A percentile compares a stretch with the other conserved stretches of the same genome.
phyloP scores from a whole-genome alignment of 2,113 vertebrate species.

The Glaucomys volans region DNA sequence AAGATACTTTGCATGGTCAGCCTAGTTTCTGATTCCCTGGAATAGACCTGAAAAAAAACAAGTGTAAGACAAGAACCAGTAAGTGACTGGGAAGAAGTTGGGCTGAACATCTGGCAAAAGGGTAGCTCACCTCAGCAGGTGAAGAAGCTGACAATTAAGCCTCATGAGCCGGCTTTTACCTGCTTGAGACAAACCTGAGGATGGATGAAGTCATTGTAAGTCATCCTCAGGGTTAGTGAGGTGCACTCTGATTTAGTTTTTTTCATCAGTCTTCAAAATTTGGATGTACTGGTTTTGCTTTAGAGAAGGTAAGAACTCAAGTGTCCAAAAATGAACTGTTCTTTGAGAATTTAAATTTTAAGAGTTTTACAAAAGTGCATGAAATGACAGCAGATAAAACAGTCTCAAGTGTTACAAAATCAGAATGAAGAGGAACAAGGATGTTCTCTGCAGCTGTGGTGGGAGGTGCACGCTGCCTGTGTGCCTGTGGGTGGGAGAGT shows the following conservation, averaged over 20 bases:
- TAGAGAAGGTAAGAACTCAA: background rate
- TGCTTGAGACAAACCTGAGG: background rate
- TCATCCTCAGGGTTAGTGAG: background rate
- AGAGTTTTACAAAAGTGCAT: background rate
- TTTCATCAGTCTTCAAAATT: background rate
- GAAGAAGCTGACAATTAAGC: background rate
- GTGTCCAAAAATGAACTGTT: background rate
- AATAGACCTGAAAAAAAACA: background rate
- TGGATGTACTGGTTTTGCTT: no score
- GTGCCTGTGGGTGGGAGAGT: no score
- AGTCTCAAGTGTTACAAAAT: background rate
- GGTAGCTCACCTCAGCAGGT: background rate
- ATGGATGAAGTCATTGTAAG: background rate
- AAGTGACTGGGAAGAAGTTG: no score
- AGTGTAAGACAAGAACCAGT: background rate
- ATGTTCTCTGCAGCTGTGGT: rapidly evolving
- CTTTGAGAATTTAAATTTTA: slow-evolving; percentile 5
- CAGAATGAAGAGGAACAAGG: background rate
- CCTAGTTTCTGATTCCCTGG: background rate
- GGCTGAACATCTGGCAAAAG: background rate
- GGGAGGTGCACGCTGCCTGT: no score
- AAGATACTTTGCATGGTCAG: background rate
- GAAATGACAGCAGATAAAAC: rapidly evolving
- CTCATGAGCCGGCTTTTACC: background rate
- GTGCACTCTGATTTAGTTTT: background rate